Evolutionary conservation across 2,113 vertebrate species (phyloP).

Genomic region (Ondatra zibethicus): DNA sequence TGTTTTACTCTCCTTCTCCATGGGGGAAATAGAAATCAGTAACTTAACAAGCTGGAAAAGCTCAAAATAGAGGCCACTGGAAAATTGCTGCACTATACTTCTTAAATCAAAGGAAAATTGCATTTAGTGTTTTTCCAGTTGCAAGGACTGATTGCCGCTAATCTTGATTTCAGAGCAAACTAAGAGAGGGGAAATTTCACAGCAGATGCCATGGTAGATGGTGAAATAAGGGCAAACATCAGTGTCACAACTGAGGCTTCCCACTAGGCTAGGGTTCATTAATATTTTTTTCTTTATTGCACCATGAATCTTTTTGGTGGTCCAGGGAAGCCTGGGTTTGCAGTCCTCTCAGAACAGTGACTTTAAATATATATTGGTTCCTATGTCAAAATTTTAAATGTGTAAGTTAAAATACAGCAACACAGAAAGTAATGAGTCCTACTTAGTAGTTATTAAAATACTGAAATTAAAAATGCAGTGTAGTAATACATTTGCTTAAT

Average conservation of each 20-base stretch:
- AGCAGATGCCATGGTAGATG: background rate
- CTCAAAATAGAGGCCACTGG: slow-evolving; percentile 62
- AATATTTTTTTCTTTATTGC: background rate
- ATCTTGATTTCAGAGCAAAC: slow-evolving; percentile 56
- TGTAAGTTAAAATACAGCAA: slow-evolving; percentile 27
- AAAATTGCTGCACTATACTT: slow-evolving; percentile 50
- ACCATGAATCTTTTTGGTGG: background rate
- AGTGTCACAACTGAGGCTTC: background rate
- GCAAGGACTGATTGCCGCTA: slow-evolving; percentile 29
- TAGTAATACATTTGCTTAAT: background rate
- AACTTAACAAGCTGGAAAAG: slow-evolving; percentile 68
- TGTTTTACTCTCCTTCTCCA: slow-evolving; percentile 52
- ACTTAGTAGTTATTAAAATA: slow-evolving; percentile 30
- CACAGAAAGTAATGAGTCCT: slow-evolving; percentile 3
- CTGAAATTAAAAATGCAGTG: slow-evolving; percentile 11
- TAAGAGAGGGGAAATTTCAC: background rate
- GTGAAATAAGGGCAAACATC: background rate
- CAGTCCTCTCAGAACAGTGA: slow-evolving; percentile 3
- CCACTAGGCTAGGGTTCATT: background rate
- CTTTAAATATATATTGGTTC: slow-evolving; percentile 19
- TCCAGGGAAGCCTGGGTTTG: background rate
- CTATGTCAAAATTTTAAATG: slow-evolving; percentile 41
- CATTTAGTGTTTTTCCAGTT: slow-evolving; percentile 56
- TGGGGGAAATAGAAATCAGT: slow-evolving; percentile 59
- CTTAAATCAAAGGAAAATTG: slow-evolving; percentile 64